Percentiles rank a stretch among this genome's conserved stretches.
phyloP scores from a whole-genome alignment of 2,888 invertebrate species.

The Andrena haemorrhoa region DNA sequence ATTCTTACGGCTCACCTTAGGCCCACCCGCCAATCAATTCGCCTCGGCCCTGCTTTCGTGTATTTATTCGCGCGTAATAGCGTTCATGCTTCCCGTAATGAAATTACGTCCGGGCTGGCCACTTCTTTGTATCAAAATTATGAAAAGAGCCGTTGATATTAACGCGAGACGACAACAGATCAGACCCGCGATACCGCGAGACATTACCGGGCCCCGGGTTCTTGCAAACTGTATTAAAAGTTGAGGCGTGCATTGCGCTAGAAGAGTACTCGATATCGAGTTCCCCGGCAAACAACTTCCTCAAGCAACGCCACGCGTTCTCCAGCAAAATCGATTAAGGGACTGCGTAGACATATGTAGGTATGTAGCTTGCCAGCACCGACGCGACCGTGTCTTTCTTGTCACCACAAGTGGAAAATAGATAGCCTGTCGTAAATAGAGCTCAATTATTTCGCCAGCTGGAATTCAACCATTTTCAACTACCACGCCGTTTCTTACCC shows the following conservation, averaged over 20 bases:
- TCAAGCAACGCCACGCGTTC: neutral
- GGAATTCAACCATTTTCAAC: slow-evolving; percentile 62
- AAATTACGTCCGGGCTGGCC: slow-evolving; percentile 11
- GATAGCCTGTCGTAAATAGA: slow-evolving; percentile 20
- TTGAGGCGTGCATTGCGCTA: neutral
- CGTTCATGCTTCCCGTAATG: slow-evolving; percentile 26
- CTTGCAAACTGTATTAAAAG: neutral
- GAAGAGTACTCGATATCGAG: slow-evolving; percentile 1
- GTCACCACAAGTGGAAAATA: neutral
- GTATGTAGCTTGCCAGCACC: neutral
- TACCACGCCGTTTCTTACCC: slow-evolving; percentile 38
- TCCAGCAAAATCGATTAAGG: neutral
- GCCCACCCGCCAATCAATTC: slow-evolving; percentile 80
- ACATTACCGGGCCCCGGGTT: neutral
- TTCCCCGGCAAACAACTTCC: slow-evolving; percentile 3
- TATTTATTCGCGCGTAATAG: slow-evolving; percentile 58
- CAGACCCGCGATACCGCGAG: neutral
- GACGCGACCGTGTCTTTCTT: neutral
- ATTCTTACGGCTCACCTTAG: slow-evolving; percentile 78
- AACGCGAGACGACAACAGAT: neutral
- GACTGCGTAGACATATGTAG: neutral
- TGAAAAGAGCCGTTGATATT: neutral
- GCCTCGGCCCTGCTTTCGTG: slow-evolving; percentile 70
- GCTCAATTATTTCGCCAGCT: slow-evolving; percentile 31
- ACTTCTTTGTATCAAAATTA: slow-evolving; percentile 9